Evolutionary conservation across 2,888 invertebrate genomes (phyloP), one percentile per base, ranked within the genome.

Genomic region (Pristionchus fissidentatus): DNA sequence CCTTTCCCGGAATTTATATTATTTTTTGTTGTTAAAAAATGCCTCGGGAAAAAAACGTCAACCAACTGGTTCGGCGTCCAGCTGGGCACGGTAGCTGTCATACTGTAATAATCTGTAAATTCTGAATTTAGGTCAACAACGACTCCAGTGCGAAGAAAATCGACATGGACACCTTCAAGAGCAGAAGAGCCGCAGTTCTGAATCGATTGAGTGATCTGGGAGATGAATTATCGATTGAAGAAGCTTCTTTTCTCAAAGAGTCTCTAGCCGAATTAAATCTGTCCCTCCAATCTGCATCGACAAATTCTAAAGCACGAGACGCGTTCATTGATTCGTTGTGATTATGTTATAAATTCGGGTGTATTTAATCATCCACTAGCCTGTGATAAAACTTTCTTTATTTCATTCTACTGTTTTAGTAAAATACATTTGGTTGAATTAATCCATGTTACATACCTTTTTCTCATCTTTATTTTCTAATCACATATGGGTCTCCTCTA

Each of bases 271-370:
- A 75, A 0, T 5, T 41, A 8, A 75, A 75, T 46, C 46, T 75
- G 3, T 75, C 46, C 26, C 41, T 75, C 5, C 41, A 75, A 75
- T 75, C 43, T 15, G 75, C 75, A 26, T 46, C 75, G 29, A 46
- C 46, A 3, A 46, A 43, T 75, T 75, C 75, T 1, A 75, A 75
- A 46, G 75, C 75, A 15, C 43, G 38, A 75, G 75, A 75, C 26
- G 75, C 43, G 10, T 75, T 75, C 46, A 75, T 75, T 22, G 75
- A 75, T 49, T 75, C 75, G 19, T 75, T 75, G 75, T 75, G 46
- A 49, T 75, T 73, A 7, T n/a, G n/a, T 49, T 49, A 15, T 19
- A 49, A 15, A 49, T 49, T 19, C n/a, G n/a, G n/a, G n/a, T n/a
- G n/a, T n/a, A n/a, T n/a, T n/a, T n/a, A n/a, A n/a, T n/a, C n/a